Percentiles rank a stretch among this genome's conserved stretches.
Evolutionary conservation across 2,113 vertebrate species (phyloP).

Genomic region (Mormoops blainvillei): DNA sequence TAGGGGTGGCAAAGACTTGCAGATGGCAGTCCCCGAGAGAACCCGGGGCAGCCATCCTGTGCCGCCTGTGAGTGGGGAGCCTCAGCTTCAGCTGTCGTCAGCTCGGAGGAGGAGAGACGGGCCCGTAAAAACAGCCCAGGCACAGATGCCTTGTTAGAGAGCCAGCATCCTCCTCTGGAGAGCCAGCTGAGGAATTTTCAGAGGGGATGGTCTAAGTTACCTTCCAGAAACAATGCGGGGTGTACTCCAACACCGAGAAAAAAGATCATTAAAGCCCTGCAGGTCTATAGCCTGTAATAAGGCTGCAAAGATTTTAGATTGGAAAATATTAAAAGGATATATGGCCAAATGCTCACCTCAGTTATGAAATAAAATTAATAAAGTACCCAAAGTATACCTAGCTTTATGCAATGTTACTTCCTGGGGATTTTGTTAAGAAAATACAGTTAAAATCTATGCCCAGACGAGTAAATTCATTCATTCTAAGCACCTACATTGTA

Average conservation of each 20-base stretch:
- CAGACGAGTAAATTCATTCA: background rate
- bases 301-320: background rate
- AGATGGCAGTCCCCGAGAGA: background rate
- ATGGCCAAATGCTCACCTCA: background rate
- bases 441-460: background rate
- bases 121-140: background rate
- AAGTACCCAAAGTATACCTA: background rate
- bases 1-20: background rate
- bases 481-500: background rate
- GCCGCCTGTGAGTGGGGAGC: background rate
- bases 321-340: background rate
- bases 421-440: background rate
- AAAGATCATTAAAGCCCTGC: background rate
- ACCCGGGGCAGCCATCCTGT: too few relatives aligned
- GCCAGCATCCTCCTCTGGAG: background rate
- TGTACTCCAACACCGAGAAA: background rate
- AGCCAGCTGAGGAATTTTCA: background rate
- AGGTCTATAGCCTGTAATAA: background rate
- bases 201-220: background rate
- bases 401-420: background rate
- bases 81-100: background rate
- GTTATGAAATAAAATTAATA: background rate
- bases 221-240: background rate
- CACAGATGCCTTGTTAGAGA: background rate
- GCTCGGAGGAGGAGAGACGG: background rate